A percentile compares a stretch with the other conserved stretches of the same genome.
Evolutionary conservation across 2,797 vertebrate species (phyloP).

Genomic region (Steatocranus sp.): DNA sequence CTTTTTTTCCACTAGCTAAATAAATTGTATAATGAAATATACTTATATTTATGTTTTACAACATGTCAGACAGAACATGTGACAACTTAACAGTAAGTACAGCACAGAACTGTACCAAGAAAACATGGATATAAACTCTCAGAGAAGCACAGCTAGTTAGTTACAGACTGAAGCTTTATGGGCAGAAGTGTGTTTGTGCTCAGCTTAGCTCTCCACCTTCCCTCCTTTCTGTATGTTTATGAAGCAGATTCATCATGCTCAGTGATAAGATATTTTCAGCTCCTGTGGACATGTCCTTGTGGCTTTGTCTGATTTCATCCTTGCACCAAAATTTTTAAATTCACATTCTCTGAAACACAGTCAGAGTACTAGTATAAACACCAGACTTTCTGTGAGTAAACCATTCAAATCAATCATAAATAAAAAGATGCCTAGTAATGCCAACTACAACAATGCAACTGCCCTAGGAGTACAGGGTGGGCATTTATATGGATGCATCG

Average conservation of each 20-base stretch:
- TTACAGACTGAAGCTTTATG: not conserved
- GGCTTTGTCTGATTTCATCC: not conserved
- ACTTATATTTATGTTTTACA: not conserved
- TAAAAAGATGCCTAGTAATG: not conserved
- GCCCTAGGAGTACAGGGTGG: not conserved
- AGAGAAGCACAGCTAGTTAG: not conserved
- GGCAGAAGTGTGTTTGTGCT: not conserved
- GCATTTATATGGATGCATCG: no score
- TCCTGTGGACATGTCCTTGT: not conserved
- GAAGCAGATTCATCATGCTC: not conserved
- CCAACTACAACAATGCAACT: not conserved
- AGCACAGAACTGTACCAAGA: not conserved
- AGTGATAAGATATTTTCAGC: not conserved
- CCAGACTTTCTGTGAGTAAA: not conserved
- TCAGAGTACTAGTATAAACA: not conserved
- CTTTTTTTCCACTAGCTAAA: rapidly evolving
- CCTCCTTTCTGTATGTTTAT: not conserved
- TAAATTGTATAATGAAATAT: not conserved
- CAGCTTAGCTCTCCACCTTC: not conserved
- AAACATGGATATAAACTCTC: not conserved
- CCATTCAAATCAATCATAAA: not conserved
- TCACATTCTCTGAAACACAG: not conserved
- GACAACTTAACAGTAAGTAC: not conserved
- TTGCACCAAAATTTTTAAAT: not conserved
- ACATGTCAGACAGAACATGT: not conserved